Evolutionary conservation across 1,140 invertebrate species (phyloP).

Genomic region (Nilaparvata lugens): DNA sequence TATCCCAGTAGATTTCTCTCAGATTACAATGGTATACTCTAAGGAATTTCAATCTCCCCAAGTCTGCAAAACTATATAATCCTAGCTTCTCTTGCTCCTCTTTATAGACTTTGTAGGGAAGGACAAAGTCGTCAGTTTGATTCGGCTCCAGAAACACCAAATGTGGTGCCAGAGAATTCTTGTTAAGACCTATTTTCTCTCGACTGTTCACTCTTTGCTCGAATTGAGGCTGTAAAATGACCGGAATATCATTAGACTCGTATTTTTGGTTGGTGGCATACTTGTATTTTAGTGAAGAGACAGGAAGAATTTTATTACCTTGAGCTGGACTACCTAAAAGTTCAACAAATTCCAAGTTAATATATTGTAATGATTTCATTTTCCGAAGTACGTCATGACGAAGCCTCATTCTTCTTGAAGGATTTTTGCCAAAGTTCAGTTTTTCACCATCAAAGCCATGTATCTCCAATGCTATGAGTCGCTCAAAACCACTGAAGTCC

Average conservation of each 20-base stretch:
- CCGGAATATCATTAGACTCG: background rate
- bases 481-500: constrained; percentile 41
- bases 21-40: constrained; percentile 48
- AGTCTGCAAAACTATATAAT: constrained; percentile 44
- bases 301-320: constrained; percentile 2
- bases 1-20: constrained; percentile 53
- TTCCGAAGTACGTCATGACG: constrained; percentile 8
- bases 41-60: constrained; percentile 44
- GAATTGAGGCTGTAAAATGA: background rate
- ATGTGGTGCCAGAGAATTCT: background rate
- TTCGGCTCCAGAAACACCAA: background rate
- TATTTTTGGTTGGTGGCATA: background rate
- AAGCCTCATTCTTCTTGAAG: background rate
- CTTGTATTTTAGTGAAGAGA: background rate
- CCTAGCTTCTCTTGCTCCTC: constrained; percentile 39
- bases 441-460: constrained; percentile 38
- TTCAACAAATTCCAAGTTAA: constrained; percentile 17
- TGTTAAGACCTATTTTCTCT: constrained; percentile 1
- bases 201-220: background rate
- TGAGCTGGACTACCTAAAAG: constrained; percentile 9
- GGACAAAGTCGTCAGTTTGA: constrained; percentile 38
- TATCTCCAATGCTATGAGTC: constrained; percentile 48
- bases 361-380: constrained; percentile 15
- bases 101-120: constrained; percentile 54
- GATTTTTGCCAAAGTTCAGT: constrained; percentile 16